Conservation (phyloP, 30 jellyfish, hydroid and myxozoan genomes). For the Aurelia sp. region DNA sequence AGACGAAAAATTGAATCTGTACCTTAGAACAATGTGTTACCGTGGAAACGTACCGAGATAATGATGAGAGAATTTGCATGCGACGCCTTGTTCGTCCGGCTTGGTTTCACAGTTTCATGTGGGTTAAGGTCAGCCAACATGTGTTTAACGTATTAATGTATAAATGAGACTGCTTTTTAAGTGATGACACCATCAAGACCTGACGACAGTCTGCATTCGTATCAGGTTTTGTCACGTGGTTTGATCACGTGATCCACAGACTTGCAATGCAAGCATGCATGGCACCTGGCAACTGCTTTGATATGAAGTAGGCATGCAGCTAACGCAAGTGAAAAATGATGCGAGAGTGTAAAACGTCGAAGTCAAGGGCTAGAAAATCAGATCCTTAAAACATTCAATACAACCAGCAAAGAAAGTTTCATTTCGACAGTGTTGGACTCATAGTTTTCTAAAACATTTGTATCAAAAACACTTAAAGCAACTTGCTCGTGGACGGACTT, state of each 20-base stretch:
- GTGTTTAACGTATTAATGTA: constrained; percentile 42
- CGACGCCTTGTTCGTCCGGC: constrained; percentile 79
- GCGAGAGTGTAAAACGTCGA: too few species aligned
- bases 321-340: too few species aligned
- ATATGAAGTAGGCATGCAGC: too few species aligned
- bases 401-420: too few species aligned
- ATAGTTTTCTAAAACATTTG: too few species aligned
- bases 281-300: too few species aligned
- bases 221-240: constrained; percentile 58
- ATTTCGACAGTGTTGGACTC: too few species aligned
- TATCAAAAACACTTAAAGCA: too few species aligned
- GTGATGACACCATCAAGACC: constrained; percentile 14
- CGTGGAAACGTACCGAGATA: constrained; percentile 44
- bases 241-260: constrained; percentile 20
- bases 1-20: constrained; percentile 37
- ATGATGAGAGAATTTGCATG: constrained; percentile 71
- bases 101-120: constrained; percentile 62
- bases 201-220: constrained; percentile 42
- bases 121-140: constrained; percentile 59
- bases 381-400: too few species aligned
- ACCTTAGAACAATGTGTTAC: constrained; percentile 35
- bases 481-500: too few species aligned
- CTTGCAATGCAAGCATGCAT: too few species aligned
- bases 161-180: constrained; percentile 25
- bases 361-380: too few species aligned